These are phyloP conservation scores for Formica exsecta DNA, from an alignment of 1,140 invertebrate species.

Conservation along the genomic window DNA sequence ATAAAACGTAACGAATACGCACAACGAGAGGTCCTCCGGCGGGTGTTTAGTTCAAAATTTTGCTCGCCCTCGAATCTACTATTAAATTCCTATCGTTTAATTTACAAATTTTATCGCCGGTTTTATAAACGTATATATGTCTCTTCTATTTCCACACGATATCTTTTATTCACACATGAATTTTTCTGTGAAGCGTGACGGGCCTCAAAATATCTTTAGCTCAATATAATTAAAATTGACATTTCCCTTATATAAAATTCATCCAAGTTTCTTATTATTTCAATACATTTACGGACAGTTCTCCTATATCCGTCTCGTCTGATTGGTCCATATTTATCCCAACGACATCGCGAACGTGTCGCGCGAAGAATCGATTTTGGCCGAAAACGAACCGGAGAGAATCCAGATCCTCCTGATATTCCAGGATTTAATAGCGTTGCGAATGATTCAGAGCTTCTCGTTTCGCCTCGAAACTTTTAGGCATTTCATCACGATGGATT, in stretches of 20 bases:
- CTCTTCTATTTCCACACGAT: background rate
- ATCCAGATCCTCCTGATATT: constrained; percentile 38
- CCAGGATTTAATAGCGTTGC: constrained; percentile 66
- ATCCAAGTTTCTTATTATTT: background rate
- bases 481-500: background rate
- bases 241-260: background rate
- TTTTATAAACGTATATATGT: background rate
- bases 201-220: background rate
- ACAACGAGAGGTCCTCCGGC: background rate
- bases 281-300: background rate
- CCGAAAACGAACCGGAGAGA: background rate
- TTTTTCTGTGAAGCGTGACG: background rate
- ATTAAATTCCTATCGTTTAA: constrained; percentile 37
- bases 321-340: background rate
- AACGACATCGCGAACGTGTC: background rate
- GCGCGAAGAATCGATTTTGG: constrained; percentile 44
- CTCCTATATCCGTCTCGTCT: background rate
- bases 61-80: background rate
- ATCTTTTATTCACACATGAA: background rate
- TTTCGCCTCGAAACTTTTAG: constrained; percentile 10
- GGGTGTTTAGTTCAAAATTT: constrained; percentile 49
- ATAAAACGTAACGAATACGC: constrained; percentile 68
- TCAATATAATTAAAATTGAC: background rate
- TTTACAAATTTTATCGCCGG: constrained; percentile 53
- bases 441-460: constrained; percentile 63